Evolutionary conservation across 2,888 invertebrate genomes (phyloP).

Genomic region (Trichogramma evanescens): DNA sequence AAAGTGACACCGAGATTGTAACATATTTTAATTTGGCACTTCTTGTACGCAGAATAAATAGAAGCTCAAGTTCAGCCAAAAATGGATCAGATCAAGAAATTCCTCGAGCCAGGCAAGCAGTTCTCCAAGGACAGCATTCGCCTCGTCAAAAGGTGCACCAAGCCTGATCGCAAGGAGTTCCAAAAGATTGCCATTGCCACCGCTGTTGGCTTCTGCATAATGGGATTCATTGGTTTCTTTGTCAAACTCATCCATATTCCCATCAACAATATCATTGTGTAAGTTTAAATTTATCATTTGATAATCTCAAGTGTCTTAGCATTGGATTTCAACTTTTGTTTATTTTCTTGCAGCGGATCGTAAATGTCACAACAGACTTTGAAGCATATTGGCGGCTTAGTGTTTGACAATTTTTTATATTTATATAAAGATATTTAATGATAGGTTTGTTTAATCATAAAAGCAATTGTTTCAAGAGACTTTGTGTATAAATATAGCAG

Average conservation of each 20-base stretch:
- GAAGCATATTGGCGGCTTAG: background rate
- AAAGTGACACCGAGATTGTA: too few relatives aligned
- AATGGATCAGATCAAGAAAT: constrained; percentile 97
- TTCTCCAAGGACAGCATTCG: constrained; percentile 98
- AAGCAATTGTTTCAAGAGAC: too few relatives aligned
- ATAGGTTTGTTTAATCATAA: too few relatives aligned
- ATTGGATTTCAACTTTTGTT: background rate
- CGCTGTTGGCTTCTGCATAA: constrained; percentile 98
- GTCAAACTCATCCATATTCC: constrained; percentile 99
- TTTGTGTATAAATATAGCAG: too few relatives aligned
- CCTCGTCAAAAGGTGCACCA: constrained; percentile 97
- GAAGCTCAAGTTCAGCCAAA: background rate
- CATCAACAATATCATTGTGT: constrained; percentile 93
- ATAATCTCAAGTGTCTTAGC: background rate
- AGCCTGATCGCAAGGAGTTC: constrained; percentile 99
- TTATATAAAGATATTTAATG: too few relatives aligned
- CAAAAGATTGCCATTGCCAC: constrained; percentile 99
- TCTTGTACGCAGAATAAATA: background rate
- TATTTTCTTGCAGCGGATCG: constrained; percentile 21
- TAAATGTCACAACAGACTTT: constrained; percentile 8
- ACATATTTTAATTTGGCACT: background rate
- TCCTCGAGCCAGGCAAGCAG: constrained; percentile 90
- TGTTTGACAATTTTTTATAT: too few relatives aligned
- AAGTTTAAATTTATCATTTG: constrained; percentile 51
- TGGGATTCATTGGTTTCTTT: constrained; percentile 99